Percentiles rank a stretch among this genome's conserved stretches.
Conservation (phyloP, 1,140 invertebrate genomes). For the Tenebrio molitor region DNA sequence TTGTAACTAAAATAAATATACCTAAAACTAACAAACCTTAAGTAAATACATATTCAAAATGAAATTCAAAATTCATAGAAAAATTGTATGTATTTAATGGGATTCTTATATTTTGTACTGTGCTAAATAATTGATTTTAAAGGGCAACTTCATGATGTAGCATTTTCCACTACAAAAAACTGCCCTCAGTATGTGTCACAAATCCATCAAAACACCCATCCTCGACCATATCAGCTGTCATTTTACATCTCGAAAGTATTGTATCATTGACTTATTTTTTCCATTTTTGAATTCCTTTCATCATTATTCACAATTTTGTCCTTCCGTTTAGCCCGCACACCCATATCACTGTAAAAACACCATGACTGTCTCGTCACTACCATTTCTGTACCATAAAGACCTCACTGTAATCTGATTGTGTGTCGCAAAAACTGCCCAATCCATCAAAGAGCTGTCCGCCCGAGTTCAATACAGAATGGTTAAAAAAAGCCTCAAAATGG, state of each 20-base stretch:
- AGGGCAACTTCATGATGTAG: neutral
- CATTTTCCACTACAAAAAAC: neutral
- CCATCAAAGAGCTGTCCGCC: slow-evolving; percentile 56
- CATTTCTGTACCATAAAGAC: neutral
- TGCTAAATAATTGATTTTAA: slow-evolving; percentile 18
- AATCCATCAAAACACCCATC: slow-evolving; percentile 54
- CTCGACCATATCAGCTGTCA: slow-evolving; percentile 38
- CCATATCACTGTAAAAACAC: slow-evolving; percentile 24
- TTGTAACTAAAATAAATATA: too few species aligned
- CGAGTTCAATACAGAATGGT: slow-evolving; percentile 43
- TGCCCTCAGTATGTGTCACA: slow-evolving; percentile 37
- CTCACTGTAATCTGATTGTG: slow-evolving; percentile 42
- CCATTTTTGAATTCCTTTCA: slow-evolving; percentile 48
- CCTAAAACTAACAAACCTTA: too few species aligned
- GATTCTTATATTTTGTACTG: too few species aligned
- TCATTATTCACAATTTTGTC: slow-evolving; percentile 56
- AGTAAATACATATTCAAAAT: too few species aligned
- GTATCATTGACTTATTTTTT: slow-evolving; percentile 48
- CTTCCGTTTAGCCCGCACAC: slow-evolving; percentile 55
- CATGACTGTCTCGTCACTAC: neutral
- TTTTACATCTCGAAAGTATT: slow-evolving; percentile 46
- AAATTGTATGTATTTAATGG: too few species aligned
- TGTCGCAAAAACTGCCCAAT: slow-evolving; percentile 39
- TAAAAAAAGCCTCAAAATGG: neutral
- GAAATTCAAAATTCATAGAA: too few species aligned